Evolutionary conservation across 2,888 invertebrate species (phyloP).

Genomic region (Chromoteleia sp.): DNA sequence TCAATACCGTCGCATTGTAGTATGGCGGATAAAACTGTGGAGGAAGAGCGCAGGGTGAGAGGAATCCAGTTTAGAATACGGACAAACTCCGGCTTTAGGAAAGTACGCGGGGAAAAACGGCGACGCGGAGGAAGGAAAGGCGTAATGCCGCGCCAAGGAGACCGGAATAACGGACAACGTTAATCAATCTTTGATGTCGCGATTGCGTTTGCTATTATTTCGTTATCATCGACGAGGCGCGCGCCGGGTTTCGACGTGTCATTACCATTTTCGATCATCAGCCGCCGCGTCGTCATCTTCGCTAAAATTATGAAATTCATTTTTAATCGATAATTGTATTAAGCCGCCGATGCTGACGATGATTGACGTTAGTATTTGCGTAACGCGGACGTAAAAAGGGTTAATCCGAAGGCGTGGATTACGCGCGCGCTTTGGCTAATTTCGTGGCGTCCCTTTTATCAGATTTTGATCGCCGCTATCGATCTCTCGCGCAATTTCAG

Average conservation of each 20-base stretch:
- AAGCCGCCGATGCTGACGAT: not conserved
- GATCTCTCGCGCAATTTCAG: slow-evolving; percentile 17
- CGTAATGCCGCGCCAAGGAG: slow-evolving; percentile 62
- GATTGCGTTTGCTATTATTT: slow-evolving; percentile 9
- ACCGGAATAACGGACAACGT: slow-evolving; percentile 79
- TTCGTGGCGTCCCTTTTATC: slow-evolving; percentile 3
- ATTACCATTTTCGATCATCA: slow-evolving; percentile 8
- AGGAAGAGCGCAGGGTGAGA: slow-evolving; percentile 72
- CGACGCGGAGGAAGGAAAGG: slow-evolving; percentile 56
- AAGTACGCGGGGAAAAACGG: slow-evolving; percentile 62
- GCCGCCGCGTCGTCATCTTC: not conserved
- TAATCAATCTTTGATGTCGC: slow-evolving; percentile 79
- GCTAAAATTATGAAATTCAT: slow-evolving; percentile 24
- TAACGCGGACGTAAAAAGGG: not conserved
- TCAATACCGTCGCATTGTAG: slow-evolving; percentile 85
- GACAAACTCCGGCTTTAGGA: slow-evolving; percentile 71
- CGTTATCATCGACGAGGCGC: slow-evolving; percentile 8
- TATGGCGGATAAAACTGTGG: slow-evolving; percentile 79
- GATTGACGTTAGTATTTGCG: slow-evolving; percentile 33
- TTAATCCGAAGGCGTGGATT: slow-evolving; percentile 27
- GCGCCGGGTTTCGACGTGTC: slow-evolving; percentile 5
- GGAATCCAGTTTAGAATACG: slow-evolving; percentile 69
- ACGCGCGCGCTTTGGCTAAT: slow-evolving; percentile 13
- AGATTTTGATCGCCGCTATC: slow-evolving; percentile 1
- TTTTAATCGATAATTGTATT: slow-evolving; percentile 39